Evolutionary conservation across 1,140 invertebrate genomes (phyloP).

Genomic region (Leptopilina clavipes): DNA sequence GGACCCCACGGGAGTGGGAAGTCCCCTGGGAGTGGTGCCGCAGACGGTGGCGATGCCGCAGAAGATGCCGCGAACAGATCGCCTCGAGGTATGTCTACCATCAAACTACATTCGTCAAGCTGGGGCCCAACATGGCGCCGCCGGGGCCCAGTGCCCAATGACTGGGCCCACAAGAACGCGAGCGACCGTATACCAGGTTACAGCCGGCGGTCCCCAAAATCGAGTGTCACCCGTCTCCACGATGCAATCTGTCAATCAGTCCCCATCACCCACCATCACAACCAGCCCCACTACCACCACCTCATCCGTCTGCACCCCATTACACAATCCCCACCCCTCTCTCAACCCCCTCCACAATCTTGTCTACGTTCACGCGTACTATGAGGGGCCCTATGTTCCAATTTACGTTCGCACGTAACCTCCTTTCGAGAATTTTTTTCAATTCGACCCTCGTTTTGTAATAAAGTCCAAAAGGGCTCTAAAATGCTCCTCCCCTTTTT

Average conservation of each 20-base stretch:
- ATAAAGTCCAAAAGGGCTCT: neutral
- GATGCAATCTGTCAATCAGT: constrained; percentile 73
- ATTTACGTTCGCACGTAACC: constrained; percentile 63
- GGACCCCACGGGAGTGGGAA: constrained; percentile 82
- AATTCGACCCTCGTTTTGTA: neutral
- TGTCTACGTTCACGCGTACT: constrained; percentile 74
- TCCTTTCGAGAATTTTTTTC: neutral
- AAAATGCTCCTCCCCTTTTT: neutral
- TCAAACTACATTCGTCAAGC: constrained; percentile 75
- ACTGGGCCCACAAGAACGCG: constrained; percentile 55
- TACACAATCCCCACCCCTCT: constrained; percentile 69
- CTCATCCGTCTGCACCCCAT: constrained; percentile 66
- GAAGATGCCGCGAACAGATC: constrained; percentile 94
- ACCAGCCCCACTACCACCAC: constrained; percentile 58
- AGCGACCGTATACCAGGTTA: constrained; percentile 71
- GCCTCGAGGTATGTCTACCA: constrained; percentile 91
- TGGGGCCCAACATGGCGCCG: constrained; percentile 70
- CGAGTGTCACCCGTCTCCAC: constrained; percentile 74
- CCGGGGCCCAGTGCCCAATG: constrained; percentile 70
- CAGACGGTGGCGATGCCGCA: constrained; percentile 90
- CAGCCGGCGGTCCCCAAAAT: constrained; percentile 71
- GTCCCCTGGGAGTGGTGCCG: constrained; percentile 85
- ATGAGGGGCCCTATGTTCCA: constrained; percentile 65
- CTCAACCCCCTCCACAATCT: constrained; percentile 71
- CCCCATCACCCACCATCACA: constrained; percentile 66